Evolutionary conservation across 2,888 invertebrate genomes (phyloP).

Genomic region (Sphinx pinastri): DNA sequence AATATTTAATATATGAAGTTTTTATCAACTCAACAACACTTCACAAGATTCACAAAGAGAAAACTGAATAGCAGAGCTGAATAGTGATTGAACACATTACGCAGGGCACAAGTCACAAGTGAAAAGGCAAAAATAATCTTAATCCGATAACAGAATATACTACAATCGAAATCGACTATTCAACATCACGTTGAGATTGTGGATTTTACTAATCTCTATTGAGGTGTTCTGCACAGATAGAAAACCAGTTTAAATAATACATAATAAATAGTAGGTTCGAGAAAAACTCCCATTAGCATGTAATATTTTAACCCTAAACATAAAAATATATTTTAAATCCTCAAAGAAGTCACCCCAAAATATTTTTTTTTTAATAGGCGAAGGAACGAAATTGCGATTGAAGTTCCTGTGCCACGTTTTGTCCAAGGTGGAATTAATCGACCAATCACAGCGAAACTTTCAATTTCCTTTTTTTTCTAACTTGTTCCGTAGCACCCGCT

Average conservation of each 20-base stretch:
- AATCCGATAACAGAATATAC: neutral
- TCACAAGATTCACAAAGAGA: slow-evolving; percentile 37
- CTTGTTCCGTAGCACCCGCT: neutral
- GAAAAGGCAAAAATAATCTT: neutral
- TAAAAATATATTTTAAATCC: neutral
- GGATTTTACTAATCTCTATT: neutral
- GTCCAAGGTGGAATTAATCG: slow-evolving; percentile 70
- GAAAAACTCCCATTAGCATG: too few species aligned
- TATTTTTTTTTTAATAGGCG: too few species aligned
- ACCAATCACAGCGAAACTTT: slow-evolving; percentile 60
- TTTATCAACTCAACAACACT: slow-evolving; percentile 38
- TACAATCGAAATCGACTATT: neutral
- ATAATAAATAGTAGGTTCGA: neutral
- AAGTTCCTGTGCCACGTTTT: slow-evolving; percentile 71
- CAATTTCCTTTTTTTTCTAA: slow-evolving; percentile 35
- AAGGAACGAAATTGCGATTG: slow-evolving; percentile 1
- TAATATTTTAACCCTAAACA: too few species aligned
- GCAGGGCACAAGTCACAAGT: too few species aligned
- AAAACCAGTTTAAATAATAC: neutral
- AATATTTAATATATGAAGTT: slow-evolving; percentile 14
- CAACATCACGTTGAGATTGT: neutral
- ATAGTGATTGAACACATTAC: neutral
- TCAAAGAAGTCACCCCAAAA: neutral
- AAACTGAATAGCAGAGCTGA: slow-evolving; percentile 40
- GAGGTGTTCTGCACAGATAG: neutral